A percentile compares a stretch with the other conserved stretches of the same genome.
Conservation (phyloP, 2,888 invertebrate species). For the Cerceris rybyensis region DNA sequence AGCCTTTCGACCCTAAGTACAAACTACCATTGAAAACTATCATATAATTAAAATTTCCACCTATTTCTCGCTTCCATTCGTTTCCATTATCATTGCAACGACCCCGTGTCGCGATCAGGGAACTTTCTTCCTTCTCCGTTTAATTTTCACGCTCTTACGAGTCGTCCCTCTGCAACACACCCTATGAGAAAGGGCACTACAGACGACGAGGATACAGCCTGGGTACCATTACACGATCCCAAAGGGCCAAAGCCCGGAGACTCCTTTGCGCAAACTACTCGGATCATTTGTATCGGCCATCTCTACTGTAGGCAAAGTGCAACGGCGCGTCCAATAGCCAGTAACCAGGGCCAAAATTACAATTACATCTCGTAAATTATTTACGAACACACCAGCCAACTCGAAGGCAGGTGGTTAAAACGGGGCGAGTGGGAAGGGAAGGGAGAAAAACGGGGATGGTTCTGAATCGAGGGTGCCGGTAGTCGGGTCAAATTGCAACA, state of each 20-base stretch:
- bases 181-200: too few species aligned
- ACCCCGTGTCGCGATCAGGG: too few species aligned
- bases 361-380: constrained; percentile 77
- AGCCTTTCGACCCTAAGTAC: too few species aligned
- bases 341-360: constrained; percentile 66
- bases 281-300: constrained; percentile 12
- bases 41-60: too few species aligned
- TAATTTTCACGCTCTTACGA: too few species aligned
- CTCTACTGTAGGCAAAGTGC: constrained; percentile 5
- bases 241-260: constrained; percentile 28
- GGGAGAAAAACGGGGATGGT: constrained; percentile 25
- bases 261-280: constrained; percentile 6
- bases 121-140: too few species aligned
- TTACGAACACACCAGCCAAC: constrained; percentile 65
- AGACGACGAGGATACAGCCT: too few species aligned
- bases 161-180: too few species aligned
- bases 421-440: constrained; percentile 16
- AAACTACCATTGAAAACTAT: too few species aligned
- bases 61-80: too few species aligned
- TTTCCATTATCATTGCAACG: too few species aligned
- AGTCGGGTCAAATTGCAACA: constrained; percentile 76
- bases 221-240: too few species aligned
- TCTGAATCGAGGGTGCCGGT: constrained; percentile 55
- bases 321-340: constrained; percentile 28
- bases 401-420: constrained; percentile 2